Evolutionary conservation across 2,797 vertebrate species (phyloP).

Genomic region (Phyllotis vaccarum): DNA sequence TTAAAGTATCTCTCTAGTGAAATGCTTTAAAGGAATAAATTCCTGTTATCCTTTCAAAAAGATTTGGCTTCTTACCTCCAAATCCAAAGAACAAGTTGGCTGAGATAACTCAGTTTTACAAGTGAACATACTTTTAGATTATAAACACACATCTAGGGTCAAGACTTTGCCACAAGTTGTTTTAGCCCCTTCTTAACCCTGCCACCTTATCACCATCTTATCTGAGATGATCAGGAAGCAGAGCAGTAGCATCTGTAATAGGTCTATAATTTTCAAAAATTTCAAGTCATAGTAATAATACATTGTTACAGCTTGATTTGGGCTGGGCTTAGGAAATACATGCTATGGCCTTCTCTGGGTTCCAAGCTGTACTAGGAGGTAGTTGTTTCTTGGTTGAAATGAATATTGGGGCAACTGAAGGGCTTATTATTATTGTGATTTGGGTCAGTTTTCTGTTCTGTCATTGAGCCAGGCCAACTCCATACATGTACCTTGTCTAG

Average conservation of each 20-base stretch:
- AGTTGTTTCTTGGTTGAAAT: background rate
- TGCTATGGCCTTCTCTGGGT: too few relatives aligned
- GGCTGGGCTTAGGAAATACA: background rate
- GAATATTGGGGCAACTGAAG: background rate
- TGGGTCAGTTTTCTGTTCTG: background rate
- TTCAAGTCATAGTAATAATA: background rate
- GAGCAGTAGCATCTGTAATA: background rate
- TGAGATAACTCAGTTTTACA: conserved; percentile 30
- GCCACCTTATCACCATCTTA: background rate
- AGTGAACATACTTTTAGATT: conserved; percentile 45
- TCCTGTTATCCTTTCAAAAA: conserved; percentile 36
- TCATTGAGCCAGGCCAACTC: background rate
- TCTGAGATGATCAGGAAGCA: background rate
- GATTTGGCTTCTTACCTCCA: conserved; percentile 38
- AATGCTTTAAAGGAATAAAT: conserved; percentile 57
- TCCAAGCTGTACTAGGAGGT: background rate
- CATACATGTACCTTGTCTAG: background rate
- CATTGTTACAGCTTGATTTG: background rate
- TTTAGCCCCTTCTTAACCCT: background rate
- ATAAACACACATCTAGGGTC: conserved; percentile 56
- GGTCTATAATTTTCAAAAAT: background rate
- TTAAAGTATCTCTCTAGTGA: conserved; percentile 26
- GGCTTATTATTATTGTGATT: background rate
- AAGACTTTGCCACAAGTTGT: conserved; percentile 30
- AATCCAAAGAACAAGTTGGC: conserved; percentile 55